A percentile compares a stretch with the other conserved stretches of the same genome.
Conservation (phyloP, 1,140 invertebrate genomes). For the Achatina immaculata region DNA sequence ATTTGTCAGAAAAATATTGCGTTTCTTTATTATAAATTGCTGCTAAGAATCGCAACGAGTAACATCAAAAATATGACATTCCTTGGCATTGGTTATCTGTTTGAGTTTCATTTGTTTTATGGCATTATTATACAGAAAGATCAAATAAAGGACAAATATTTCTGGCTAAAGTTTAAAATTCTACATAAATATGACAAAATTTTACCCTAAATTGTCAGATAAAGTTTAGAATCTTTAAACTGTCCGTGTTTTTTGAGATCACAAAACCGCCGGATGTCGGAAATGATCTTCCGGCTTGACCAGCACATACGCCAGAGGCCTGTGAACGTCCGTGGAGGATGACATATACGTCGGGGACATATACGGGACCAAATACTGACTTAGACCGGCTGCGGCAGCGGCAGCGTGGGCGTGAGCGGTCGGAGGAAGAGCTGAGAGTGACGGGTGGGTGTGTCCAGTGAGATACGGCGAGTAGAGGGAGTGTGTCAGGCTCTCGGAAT, state of each 20-base stretch:
- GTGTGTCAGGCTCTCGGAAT: slow-evolving; percentile 7
- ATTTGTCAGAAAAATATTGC: too few species aligned
- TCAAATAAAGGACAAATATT: too few species aligned
- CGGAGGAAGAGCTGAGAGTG: slow-evolving; percentile 50
- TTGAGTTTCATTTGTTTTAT: too few species aligned
- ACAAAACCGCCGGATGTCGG: slow-evolving; percentile 61
- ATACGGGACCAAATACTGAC: slow-evolving; percentile 63
- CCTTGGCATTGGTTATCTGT: too few species aligned
- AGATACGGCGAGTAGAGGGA: slow-evolving; percentile 35
- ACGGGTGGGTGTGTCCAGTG: slow-evolving; percentile 33
- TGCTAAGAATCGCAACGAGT: too few species aligned
- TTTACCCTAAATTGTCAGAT: neutral
- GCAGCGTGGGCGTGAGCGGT: slow-evolving; percentile 50
- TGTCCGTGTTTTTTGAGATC: slow-evolving; percentile 29
- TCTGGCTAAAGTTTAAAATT: too few species aligned
- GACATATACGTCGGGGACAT: slow-evolving; percentile 61
- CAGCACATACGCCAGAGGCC: slow-evolving; percentile 65
- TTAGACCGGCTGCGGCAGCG: slow-evolving; percentile 58
- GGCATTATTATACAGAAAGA: too few species aligned
- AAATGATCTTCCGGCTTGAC: slow-evolving; percentile 69
- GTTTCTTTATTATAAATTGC: too few species aligned
- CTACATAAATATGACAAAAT: too few species aligned
- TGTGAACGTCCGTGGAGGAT: slow-evolving; percentile 41
- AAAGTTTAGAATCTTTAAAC: neutral
- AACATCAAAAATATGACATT: too few species aligned